Percentiles rank a stretch among this genome's conserved stretches.
phyloP scores from a whole-genome alignment of 2,113 vertebrate genomes.

The Ceyx margarethae region DNA sequence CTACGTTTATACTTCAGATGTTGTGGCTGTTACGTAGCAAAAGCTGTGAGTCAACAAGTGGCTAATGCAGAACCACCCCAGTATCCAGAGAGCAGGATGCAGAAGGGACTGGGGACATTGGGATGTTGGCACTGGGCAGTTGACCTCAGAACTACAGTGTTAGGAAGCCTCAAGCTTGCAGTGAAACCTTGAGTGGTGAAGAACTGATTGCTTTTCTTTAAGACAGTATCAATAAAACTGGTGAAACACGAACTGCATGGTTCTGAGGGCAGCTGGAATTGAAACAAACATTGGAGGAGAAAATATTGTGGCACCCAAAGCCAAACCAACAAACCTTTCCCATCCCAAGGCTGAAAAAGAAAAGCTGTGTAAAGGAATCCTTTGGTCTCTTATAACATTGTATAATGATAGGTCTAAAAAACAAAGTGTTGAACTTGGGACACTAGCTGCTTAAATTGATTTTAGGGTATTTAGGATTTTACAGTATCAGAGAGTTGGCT shows the following conservation, averaged over 20 bases:
- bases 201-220: not conserved
- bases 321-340: not conserved
- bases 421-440: not conserved
- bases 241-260: not conserved
- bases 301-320: not conserved
- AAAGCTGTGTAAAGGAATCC: not conserved
- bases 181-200: not conserved
- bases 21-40: not conserved
- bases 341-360: not conserved
- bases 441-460: not conserved
- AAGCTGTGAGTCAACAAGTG: not conserved
- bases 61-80: not conserved
- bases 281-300: not conserved
- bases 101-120: not conserved
- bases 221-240: not conserved
- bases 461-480: not conserved
- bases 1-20: not conserved
- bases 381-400: not conserved
- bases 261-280: not conserved
- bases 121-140: not conserved
- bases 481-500: not conserved
- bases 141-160: not conserved
- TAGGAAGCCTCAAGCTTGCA: not conserved
- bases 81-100: not conserved
- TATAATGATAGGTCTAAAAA: not conserved